phyloP scores from a whole-genome alignment of 1,140 invertebrate genomes.

The Atta texana region DNA sequence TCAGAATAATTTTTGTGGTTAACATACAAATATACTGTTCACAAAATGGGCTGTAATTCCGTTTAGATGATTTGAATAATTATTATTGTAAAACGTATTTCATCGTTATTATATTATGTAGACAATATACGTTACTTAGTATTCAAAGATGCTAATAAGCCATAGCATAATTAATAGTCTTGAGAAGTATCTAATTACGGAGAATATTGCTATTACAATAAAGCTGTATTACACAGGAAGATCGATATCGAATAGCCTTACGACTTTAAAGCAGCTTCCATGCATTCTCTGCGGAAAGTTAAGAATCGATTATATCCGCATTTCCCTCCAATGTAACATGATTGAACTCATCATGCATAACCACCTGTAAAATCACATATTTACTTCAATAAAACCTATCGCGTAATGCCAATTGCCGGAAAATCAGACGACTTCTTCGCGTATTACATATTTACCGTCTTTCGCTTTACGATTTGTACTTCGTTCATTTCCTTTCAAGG shows the following conservation, averaged over 20 bases:
- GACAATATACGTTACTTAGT: background rate
- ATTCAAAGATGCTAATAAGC: slow-evolving; percentile 14
- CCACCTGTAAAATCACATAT: slow-evolving; percentile 56
- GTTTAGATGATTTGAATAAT: background rate
- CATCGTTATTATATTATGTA: background rate
- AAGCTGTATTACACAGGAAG: slow-evolving; percentile 12
- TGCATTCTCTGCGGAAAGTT: slow-evolving; percentile 17
- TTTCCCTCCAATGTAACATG: slow-evolving; percentile 21
- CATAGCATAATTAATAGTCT: slow-evolving; percentile 24
- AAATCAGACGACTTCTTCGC: slow-evolving; percentile 42
- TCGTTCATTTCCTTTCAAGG: slow-evolving; percentile 33
- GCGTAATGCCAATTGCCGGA: slow-evolving; percentile 47
- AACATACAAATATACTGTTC: background rate
- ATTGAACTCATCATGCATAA: slow-evolving; percentile 47
- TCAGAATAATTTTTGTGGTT: background rate
- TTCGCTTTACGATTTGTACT: slow-evolving; percentile 44
- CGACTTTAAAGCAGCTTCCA: slow-evolving; percentile 21
- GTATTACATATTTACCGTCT: slow-evolving; percentile 51
- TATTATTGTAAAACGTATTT: background rate
- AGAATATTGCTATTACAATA: slow-evolving; percentile 43
- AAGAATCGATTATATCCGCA: slow-evolving; percentile 50
- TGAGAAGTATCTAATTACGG: slow-evolving; percentile 21
- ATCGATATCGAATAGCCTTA: slow-evolving; percentile 27
- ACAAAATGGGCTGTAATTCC: background rate
- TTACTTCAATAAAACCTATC: slow-evolving; percentile 51